Evolutionary conservation across 2,113 vertebrate species (phyloP).

Genomic region (Brienomyrus brachyistius): DNA sequence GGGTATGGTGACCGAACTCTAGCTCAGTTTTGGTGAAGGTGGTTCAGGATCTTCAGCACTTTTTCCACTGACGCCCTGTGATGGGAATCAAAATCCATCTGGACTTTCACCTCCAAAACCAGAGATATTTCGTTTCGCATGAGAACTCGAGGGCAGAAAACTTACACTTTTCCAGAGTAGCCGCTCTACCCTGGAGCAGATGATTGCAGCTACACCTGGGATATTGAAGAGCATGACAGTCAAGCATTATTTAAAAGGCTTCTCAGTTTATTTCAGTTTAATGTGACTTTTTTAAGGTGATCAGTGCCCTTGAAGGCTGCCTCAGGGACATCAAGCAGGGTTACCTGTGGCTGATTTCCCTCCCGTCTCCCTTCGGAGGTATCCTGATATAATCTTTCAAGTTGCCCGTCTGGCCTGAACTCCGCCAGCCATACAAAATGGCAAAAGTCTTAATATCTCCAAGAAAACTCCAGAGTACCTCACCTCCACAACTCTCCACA

Average conservation of each 20-base stretch:
- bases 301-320: slow-evolving; percentile 33
- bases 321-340: slow-evolving; percentile 29
- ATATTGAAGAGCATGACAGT: slow-evolving; percentile 22
- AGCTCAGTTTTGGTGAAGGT: not conserved
- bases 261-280: slow-evolving; percentile 33
- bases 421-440: slow-evolving; percentile 26
- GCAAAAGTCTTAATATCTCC: not conserved
- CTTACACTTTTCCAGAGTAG: not conserved
- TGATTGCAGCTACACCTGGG: slow-evolving; percentile 9
- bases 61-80: not conserved
- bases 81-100: not conserved
- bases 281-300: slow-evolving; percentile 20
- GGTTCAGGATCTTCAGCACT: not conserved
- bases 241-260: slow-evolving; percentile 20
- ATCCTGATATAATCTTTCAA: slow-evolving; percentile 34
- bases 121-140: not conserved
- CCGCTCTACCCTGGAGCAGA: not conserved
- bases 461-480: not conserved
- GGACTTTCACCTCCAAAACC: not conserved
- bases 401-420: slow-evolving; percentile 6
- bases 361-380: slow-evolving; percentile 17
- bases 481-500: not conserved
- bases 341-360: slow-evolving; percentile 33
- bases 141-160: not conserved
- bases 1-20: not conserved